Evolutionary conservation across 1,140 invertebrate species (phyloP).

Genomic region (Pentalonia nigronervosa): DNA sequence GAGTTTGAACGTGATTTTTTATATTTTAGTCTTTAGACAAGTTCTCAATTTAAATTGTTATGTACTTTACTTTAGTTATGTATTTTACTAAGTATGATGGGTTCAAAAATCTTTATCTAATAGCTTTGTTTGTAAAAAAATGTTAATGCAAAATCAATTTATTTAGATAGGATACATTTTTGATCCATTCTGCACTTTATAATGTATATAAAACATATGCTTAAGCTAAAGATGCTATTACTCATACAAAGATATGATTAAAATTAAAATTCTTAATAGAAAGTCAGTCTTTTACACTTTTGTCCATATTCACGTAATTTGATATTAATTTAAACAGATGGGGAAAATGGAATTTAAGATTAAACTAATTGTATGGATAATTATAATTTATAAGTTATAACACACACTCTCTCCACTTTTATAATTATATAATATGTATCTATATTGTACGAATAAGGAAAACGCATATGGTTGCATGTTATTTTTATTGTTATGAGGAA

Average conservation of each 20-base stretch:
- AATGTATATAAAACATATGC: neutral
- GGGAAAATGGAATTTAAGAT: neutral
- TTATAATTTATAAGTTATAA: neutral
- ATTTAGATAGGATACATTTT: neutral
- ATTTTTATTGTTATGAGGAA: conserved; percentile 18
- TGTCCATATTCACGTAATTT: neutral
- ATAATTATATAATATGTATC: conserved; percentile 10
- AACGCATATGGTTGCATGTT: neutral
- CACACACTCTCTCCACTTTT: neutral
- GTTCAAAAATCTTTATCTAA: neutral
- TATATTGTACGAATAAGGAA: neutral
- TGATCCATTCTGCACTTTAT: neutral
- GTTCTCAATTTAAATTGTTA: neutral
- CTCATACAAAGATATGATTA: neutral
- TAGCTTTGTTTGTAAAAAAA: neutral
- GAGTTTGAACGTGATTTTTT: neutral
- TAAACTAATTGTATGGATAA: conserved; percentile 4
- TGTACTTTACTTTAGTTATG: neutral
- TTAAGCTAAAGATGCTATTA: neutral
- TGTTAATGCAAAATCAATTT: neutral
- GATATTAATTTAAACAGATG: neutral
- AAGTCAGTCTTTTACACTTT: conserved; percentile 37
- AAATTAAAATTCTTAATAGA: conserved; percentile 19
- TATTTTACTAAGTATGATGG: neutral
- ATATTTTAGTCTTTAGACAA: neutral